Percentiles rank a stretch among this genome's conserved stretches.
phyloP scores from a whole-genome alignment of 2,113 vertebrate species.

The Callipepla squamata region DNA sequence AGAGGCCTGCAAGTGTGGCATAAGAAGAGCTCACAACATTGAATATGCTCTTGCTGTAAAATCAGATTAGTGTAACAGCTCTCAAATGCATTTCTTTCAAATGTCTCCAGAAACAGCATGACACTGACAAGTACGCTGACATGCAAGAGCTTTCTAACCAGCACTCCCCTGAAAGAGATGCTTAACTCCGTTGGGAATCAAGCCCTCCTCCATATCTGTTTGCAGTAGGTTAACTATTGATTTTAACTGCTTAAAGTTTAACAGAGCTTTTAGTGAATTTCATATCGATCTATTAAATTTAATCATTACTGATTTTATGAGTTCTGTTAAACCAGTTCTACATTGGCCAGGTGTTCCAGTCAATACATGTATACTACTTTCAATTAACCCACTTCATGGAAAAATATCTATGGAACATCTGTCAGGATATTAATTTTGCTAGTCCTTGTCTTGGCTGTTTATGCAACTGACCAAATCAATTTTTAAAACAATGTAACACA shows the following conservation, averaged over 20 bases:
- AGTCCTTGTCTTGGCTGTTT: background rate
- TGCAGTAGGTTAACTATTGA: constrained; percentile 48
- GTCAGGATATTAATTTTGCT: constrained; percentile 20
- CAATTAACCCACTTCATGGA: constrained; percentile 29
- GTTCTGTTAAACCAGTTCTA: constrained; percentile 5
- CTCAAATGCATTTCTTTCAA: background rate
- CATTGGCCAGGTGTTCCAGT: background rate
- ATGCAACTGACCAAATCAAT: constrained; percentile 39
- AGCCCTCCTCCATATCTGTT: background rate
- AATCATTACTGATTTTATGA: constrained; percentile 34
- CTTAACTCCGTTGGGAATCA: constrained; percentile 3
- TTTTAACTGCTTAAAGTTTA: constrained; percentile 48
- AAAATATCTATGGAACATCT: background rate
- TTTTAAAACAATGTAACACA: constrained; percentile 33
- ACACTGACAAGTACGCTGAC: background rate
- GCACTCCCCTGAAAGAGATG: background rate
- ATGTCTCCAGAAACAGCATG: background rate
- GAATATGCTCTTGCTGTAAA: background rate
- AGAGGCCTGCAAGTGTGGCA: background rate
- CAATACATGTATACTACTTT: constrained; percentile 46
- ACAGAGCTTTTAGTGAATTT: constrained; percentile 32
- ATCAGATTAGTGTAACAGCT: background rate
- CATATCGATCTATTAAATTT: constrained; percentile 17
- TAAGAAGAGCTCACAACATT: background rate
- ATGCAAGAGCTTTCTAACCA: background rate